Evolutionary conservation across 2,888 invertebrate genomes (phyloP).

Genomic region (Proisotoma minuta): DNA sequence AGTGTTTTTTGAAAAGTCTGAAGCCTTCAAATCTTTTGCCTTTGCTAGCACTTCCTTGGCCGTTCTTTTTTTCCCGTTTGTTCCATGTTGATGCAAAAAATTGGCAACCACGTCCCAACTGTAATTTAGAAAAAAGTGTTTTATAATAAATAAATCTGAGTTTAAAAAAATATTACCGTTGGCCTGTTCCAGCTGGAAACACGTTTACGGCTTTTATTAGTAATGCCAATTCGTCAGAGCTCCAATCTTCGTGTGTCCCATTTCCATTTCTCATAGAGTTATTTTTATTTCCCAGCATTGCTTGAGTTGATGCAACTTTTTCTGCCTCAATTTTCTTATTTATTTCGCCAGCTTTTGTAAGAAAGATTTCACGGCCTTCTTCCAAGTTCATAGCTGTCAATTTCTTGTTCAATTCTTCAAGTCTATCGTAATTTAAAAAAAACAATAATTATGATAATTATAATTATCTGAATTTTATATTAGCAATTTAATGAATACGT

Average conservation of each 20-base stretch:
- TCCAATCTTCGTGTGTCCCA: conserved; percentile 63
- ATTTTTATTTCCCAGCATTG: conserved; percentile 51
- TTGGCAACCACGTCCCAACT: conserved; percentile 89
- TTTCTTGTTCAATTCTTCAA: conserved; percentile 49
- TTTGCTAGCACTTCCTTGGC: conserved; percentile 92
- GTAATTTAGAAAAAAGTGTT: conserved; percentile 12
- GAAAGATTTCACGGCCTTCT: conserved; percentile 63
- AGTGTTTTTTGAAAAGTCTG: conserved; percentile 75
- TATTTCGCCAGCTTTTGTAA: conserved; percentile 64
- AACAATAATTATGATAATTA: background rate
- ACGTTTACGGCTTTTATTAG: conserved; percentile 95
- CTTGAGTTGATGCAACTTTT: conserved; percentile 51
- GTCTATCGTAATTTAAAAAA: conserved; percentile 39
- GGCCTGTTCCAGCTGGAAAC: conserved; percentile 86
- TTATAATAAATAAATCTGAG: background rate
- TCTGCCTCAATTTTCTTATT: conserved; percentile 68
- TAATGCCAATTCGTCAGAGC: conserved; percentile 75
- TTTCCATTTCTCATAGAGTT: conserved; percentile 50
- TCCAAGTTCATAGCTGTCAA: conserved; percentile 47
- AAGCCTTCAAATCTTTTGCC: conserved; percentile 89
- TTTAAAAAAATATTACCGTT: conserved; percentile 18
- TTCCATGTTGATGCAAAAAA: conserved; percentile 77
- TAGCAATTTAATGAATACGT: conserved; percentile 13
- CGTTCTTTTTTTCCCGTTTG: conserved; percentile 59
- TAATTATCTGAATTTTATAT: background rate